Evolutionary conservation across 2,888 invertebrate species (phyloP).

Genomic region (Andrena haemorrhoa): DNA sequence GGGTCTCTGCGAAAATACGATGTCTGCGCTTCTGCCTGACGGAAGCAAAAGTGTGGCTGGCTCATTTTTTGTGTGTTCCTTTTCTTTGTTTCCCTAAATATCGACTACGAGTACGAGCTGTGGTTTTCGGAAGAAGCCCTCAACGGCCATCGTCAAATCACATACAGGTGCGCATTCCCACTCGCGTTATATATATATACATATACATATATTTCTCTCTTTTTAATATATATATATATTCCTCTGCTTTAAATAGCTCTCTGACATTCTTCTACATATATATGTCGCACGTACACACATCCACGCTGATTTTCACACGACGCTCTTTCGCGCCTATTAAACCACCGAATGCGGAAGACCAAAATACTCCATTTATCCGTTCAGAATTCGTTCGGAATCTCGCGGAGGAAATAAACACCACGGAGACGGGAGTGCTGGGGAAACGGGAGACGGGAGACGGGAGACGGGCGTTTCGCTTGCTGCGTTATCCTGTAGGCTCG

Average conservation of each 20-base stretch:
- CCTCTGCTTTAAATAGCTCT: constrained; percentile 70
- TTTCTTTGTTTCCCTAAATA: constrained; percentile 9
- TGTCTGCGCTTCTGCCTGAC: background rate
- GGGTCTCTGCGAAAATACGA: constrained; percentile 27
- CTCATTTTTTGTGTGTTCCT: too few species aligned
- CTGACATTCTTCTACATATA: constrained; percentile 29
- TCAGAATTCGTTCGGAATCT: constrained; percentile 63
- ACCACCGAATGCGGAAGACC: constrained; percentile 76
- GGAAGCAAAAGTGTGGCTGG: too few species aligned
- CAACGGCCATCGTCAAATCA: constrained; percentile 36
- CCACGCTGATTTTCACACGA: constrained; percentile 39
- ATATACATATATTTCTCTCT: constrained; percentile 52
- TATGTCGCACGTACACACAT: constrained; percentile 47
- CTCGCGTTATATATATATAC: constrained; percentile 61
- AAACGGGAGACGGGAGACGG: background rate
- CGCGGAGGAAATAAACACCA: constrained; percentile 13
- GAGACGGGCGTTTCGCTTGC: background rate
- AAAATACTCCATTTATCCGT: constrained; percentile 76
- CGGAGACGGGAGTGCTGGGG: background rate
- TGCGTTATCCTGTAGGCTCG: background rate
- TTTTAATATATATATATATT: constrained; percentile 61
- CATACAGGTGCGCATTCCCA: constrained; percentile 54
- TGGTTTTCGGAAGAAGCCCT: constrained; percentile 26
- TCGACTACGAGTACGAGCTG: constrained; percentile 31
- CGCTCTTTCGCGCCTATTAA: constrained; percentile 39